Conservation (phyloP, 1,140 invertebrate genomes). For the Atta texana region DNA sequence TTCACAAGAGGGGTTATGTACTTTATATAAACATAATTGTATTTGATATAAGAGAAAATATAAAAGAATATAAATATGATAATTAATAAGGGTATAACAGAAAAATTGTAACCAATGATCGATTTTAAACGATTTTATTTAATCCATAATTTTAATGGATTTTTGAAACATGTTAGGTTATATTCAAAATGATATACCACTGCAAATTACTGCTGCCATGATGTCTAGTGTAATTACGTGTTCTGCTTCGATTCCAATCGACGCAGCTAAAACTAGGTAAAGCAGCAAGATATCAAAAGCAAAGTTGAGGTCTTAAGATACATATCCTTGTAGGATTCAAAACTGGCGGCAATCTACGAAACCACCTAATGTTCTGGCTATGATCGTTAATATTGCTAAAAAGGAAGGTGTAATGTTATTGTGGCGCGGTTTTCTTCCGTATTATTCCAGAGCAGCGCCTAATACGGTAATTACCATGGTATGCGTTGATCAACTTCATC, state of each 20-base stretch:
- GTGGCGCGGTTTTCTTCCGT: conserved; percentile 99
- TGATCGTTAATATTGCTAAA: conserved; percentile 91
- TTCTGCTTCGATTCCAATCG: conserved; percentile 97
- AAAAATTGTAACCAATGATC: neutral
- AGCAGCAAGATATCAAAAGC: neutral
- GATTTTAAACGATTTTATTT: neutral
- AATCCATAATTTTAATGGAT: too few species aligned
- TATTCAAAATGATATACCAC: conserved; percentile 90
- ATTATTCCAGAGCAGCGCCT: conserved; percentile 96
- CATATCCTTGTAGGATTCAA: conserved; percentile 91
- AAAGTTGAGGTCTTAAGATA: neutral
- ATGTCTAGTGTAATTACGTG: conserved; percentile 97
- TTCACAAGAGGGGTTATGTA: neutral
- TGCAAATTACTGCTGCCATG: conserved; percentile 97
- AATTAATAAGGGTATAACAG: conserved; percentile 2
- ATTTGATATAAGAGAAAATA: neutral
- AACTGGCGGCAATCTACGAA: conserved; percentile 96
- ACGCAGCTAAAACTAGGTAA: conserved; percentile 97
- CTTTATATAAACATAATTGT: neutral
- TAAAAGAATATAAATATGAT: neutral
- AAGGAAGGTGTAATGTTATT: conserved; percentile 96
- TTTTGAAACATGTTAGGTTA: conserved; percentile 24
- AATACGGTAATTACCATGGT: conserved; percentile 99
- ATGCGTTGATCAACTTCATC: conserved; percentile 93
- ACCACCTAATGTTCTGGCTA: conserved; percentile 94